Evolutionary conservation across 2,888 invertebrate species (phyloP).

Genomic region (Allacma fusca): DNA sequence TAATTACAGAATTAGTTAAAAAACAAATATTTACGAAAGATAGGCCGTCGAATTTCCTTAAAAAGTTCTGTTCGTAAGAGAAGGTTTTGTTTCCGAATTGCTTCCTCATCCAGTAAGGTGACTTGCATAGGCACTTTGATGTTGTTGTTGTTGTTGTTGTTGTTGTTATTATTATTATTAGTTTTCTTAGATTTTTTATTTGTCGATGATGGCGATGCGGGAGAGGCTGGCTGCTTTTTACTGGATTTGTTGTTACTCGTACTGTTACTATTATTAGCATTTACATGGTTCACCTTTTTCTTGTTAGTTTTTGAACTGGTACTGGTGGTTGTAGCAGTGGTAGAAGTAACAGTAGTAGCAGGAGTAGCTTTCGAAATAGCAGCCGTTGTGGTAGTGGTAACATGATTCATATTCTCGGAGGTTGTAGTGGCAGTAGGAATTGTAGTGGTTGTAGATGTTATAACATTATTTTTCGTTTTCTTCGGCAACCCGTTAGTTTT

Average conservation of each 20-base stretch:
- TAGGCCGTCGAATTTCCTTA: slow-evolving; percentile 60
- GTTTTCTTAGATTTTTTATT: slow-evolving; percentile 18
- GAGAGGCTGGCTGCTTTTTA: not conserved
- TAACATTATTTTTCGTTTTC: not conserved
- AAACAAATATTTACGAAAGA: slow-evolving; percentile 53
- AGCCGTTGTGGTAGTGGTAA: too few relatives aligned
- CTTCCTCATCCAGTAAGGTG: slow-evolving; percentile 55
- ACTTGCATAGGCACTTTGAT: slow-evolving; percentile 10
- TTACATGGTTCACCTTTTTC: not conserved
- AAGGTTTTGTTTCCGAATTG: slow-evolving; percentile 54
- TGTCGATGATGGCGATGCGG: not conserved
- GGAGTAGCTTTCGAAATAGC: too few relatives aligned
- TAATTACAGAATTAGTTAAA: not conserved
- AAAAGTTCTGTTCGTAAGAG: slow-evolving; percentile 56
- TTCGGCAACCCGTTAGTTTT: not conserved
- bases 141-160: not conserved
- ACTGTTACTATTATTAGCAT: not conserved
- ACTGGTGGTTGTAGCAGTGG: not conserved
- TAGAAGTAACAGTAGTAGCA: too few relatives aligned
- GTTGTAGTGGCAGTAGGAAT: not conserved
- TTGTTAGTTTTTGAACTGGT: not conserved
- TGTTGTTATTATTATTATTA: slow-evolving; percentile 10
- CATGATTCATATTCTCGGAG: too few relatives aligned
- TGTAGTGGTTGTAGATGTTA: not conserved
- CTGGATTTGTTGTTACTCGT: not conserved